Conservation (phyloP, 2,797 vertebrate species). For the Lemur catta region DNA sequence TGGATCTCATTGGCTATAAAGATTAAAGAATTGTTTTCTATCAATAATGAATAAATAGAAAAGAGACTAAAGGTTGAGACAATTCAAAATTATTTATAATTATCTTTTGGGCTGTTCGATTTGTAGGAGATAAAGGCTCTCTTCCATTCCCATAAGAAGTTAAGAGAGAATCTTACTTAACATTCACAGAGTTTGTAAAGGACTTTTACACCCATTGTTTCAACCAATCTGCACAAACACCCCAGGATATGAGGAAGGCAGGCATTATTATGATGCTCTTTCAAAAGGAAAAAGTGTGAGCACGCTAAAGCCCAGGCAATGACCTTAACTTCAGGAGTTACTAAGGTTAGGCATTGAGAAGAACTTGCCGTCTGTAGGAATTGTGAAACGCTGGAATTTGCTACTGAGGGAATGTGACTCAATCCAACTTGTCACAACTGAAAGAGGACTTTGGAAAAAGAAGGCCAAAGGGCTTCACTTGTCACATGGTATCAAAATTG, state of each 20-base stretch:
- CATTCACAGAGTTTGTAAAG: background rate
- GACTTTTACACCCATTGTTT: background rate
- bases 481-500: background rate
- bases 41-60: slow-evolving; percentile 20
- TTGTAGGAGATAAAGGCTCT: background rate
- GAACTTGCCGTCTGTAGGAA: background rate
- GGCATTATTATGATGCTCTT: background rate
- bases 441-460: background rate
- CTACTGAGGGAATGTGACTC: background rate
- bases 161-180: slow-evolving; percentile 12
- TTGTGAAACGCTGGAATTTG: background rate
- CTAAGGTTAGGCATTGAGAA: background rate
- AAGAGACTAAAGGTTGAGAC: background rate
- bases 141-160: background rate
- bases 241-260: background rate
- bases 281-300: background rate
- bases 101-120: background rate
- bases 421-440: background rate
- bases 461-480: background rate
- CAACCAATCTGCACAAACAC: slow-evolving; percentile 39
- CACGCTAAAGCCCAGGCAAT: background rate
- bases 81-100: slow-evolving; percentile 52
- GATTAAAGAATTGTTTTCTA: background rate
- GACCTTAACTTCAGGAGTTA: background rate
- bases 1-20: slow-evolving; percentile 1